Base-by-base conservation (phyloP, 2,888 invertebrate genomes). In the Zaprionus bogoriensis region DNA sequence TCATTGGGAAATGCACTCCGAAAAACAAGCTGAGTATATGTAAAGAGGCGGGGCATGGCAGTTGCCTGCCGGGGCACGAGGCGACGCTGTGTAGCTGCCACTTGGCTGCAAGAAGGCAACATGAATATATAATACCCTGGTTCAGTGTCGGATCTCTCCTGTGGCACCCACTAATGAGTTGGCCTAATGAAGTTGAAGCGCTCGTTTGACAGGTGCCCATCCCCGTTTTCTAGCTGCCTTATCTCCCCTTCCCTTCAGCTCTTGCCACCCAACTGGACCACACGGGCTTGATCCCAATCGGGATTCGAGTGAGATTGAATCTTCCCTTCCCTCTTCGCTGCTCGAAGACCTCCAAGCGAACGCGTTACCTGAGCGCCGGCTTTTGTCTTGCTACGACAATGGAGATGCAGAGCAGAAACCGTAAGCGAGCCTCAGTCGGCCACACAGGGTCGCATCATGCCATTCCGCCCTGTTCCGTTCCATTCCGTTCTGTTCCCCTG, bases 121-220 rank as follows among this genome's bases (percentile, higher is more conserved):
- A n/a, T n/a, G n/a, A n/a, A n/a, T 12, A 30, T 30, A n/a, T 10
- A 30, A 12, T 30, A n/a, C 30, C 30, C 30, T 6, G 20, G 19
- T 44, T 7, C 22, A n/a, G 9, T 12, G 9, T 28, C 20, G 36
- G 44, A 50, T 67, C 7, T 17, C 32, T 17, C 14, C 32, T 51
- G 60, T 60, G 53, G 50, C 48, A 51, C 51, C 20, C 27, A 27
- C 53, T 72, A 72, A 72, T 73, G 68, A 72, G 68, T 17, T 45
- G 22, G 41, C 25, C 67, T 67, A 63, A 71, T 55, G 48, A 67
- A 50, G 66, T 48, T 60, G 28, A 60, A 36, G 25, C 27, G 27
- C 38, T 22, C 2, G n/a, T 19, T 27, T 38, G 62, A 46, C 67
- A 67, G 57, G 61, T 66, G 53, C 41, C 61, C 27, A 5, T n/a